Evolutionary conservation across 2,888 invertebrate species (phyloP).

Genomic region (Ferrisia virgata): DNA sequence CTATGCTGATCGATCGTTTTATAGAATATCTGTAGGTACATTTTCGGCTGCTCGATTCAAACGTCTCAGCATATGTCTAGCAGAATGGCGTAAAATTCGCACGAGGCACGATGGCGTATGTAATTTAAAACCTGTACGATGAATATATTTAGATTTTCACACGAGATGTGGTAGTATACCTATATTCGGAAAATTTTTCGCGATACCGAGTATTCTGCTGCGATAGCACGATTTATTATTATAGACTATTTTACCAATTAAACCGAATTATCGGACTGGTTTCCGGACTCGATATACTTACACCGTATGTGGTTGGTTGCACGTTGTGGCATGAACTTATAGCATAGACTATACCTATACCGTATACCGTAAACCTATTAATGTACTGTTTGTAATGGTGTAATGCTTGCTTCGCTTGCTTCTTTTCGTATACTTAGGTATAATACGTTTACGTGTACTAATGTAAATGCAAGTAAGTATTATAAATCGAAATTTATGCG

Average conservation of each 20-base stretch:
- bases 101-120: background rate
- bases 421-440: background rate
- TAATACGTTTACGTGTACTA: too few species aligned
- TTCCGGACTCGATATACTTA: background rate
- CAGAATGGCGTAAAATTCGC: too few species aligned
- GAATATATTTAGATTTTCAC: background rate
- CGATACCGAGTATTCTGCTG: background rate
- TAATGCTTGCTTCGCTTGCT: background rate
- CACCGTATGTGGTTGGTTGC: background rate
- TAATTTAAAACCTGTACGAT: background rate
- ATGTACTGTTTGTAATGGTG: too few species aligned
- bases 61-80: too few species aligned
- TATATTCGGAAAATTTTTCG: background rate
- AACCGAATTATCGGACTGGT: background rate
- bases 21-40: too few species aligned
- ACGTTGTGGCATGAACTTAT: background rate
- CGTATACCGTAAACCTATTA: too few species aligned
- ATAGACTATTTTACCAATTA: background rate
- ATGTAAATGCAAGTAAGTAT: too few species aligned
- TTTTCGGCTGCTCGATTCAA: too few species aligned
- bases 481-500: too few species aligned
- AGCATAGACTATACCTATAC: too few species aligned
- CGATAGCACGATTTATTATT: background rate
- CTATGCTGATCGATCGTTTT: too few species aligned
- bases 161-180: background rate